These are phyloP conservation scores for Spizella passerina DNA, from an alignment of 2,797 vertebrate species.

Conservation along the genomic window DNA sequence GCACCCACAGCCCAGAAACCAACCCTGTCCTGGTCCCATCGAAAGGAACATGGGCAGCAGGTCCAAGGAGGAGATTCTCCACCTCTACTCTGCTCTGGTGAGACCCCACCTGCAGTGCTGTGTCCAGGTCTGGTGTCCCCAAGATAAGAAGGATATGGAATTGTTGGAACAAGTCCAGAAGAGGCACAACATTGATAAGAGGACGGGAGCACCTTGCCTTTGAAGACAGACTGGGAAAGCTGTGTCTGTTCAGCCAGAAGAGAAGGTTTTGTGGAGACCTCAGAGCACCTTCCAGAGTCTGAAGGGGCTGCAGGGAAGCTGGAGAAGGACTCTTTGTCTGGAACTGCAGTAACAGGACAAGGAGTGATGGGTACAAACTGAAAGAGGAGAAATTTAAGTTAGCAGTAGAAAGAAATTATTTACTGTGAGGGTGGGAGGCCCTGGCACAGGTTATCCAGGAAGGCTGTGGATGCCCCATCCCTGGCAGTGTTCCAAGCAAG, in stretches of 20 bases:
- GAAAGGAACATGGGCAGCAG: background rate
- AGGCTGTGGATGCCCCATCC: background rate
- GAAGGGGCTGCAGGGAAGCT: background rate
- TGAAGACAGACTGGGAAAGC: background rate
- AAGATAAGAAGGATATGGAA: background rate
- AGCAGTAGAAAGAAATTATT: background rate
- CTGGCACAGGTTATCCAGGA: background rate
- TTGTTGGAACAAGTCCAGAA: background rate
- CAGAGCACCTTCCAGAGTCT: background rate
- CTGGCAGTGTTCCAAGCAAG: background rate
- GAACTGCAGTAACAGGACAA: background rate
- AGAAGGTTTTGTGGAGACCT: background rate
- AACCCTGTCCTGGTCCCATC: background rate
- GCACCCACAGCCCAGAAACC: background rate
- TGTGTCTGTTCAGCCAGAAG: background rate
- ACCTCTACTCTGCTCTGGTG: background rate
- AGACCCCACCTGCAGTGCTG: background rate
- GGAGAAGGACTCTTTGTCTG: background rate
- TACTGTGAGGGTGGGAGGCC: background rate
- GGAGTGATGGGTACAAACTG: accelerated
- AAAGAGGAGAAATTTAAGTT: background rate
- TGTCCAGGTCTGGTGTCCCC: background rate
- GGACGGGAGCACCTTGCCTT: background rate
- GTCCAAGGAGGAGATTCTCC: background rate
- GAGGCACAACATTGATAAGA: background rate